Base-by-base conservation (phyloP, 2,113 vertebrate genomes). In the Dromaius novaehollandiae region DNA sequence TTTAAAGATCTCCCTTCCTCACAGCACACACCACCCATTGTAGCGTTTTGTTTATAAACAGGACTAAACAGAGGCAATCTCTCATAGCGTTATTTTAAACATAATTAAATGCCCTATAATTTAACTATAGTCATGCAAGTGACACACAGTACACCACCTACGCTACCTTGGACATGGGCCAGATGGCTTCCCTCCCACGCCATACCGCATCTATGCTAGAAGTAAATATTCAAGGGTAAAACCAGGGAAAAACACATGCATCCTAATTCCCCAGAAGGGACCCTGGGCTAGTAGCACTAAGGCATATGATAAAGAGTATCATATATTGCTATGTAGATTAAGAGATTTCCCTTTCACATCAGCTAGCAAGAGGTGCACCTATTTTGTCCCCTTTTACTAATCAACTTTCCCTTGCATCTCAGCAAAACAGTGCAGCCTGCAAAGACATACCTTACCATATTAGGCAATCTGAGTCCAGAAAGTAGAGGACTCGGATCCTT, bases 371-470 rank as follows among this genome's bases (percentile, higher is more conserved):
- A 51, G 46, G 63, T 69, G 89, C 86, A 96, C 91, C 97, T 98
- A 66, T 68, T 13, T 16, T 42, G 25, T 55, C 69, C 89, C 74
- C 66, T 82, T 93, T 79, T 66, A 46, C n/a, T 32, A 79, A 56
- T 36, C 77, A 90, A 94, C 93, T 89, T 93, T 68, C 70, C 73
- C 82, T 82, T 53, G 74, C 19, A 38, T 88, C 75, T 38, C 64
- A 28, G 88, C 81, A 83, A 85, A 70, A 44, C 74, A 79, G 78
- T 17, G 13, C 76, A n/a, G 96, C 63, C 76, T 53, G 16, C 66
- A 90, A 48, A 71, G 96, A 96, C 97, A 98, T 98, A 97, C 98
- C 98, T 98, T 98, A 98, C 98, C 98, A 96, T 98, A 98, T 98
- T 98, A 98, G 98, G 98, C 91, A 98, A 97, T 89, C 61, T 15